These are phyloP conservation scores for Eilema griseolum DNA, from an alignment of 2,888 invertebrate genomes.

Conservation along the genomic window DNA sequence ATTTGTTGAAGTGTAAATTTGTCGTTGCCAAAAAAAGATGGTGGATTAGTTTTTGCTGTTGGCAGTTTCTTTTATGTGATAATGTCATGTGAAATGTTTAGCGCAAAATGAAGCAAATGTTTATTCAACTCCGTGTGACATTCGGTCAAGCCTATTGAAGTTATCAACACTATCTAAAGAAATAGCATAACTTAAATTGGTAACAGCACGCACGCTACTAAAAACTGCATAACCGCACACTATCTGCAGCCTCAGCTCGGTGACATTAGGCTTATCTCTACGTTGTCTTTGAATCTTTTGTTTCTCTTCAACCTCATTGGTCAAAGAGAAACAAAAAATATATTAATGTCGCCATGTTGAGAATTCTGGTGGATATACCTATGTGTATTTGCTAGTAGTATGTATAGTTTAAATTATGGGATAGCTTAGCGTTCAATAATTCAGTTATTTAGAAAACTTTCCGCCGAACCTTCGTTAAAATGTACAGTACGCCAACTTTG, in stretches of 20 bases:
- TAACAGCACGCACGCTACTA: no score
- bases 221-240: no score
- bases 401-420: not conserved
- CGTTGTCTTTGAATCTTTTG: no score
- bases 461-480: constrained; percentile 27
- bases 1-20: constrained; percentile 57
- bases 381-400: not conserved
- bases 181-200: no score
- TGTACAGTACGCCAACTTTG: constrained; percentile 43
- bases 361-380: no score
- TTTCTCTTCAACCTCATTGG: no score
- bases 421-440: not conserved
- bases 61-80: not conserved
- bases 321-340: no score
- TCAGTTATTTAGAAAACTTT: constrained; percentile 42
- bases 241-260: no score
- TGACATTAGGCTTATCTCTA: no score
- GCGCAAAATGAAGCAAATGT: not conserved
- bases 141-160: not conserved
- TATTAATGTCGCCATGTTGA: no score
- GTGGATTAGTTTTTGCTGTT: constrained; percentile 25
- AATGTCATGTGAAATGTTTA: not conserved
- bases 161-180: no score
- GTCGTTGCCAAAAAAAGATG: constrained; percentile 41
- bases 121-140: not conserved